These are phyloP conservation scores for Siniperca scherzeri DNA, from an alignment of 2,797 vertebrate species.

Conservation along the genomic window DNA sequence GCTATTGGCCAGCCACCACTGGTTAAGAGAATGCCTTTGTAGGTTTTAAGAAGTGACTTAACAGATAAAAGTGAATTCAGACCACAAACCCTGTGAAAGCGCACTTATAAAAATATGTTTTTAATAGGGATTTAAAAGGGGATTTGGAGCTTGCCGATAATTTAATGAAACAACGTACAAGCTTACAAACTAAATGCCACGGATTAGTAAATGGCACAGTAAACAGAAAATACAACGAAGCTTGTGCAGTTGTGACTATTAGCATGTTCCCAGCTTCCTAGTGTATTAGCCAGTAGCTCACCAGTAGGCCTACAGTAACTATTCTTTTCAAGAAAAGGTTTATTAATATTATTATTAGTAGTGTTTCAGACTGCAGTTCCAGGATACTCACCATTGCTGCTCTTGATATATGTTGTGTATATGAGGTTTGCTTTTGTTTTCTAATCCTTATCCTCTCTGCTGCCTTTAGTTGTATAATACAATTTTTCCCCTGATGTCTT, in stretches of 20 bases:
- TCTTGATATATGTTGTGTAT: slow-evolving; percentile 2
- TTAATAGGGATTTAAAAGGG: too few relatives aligned
- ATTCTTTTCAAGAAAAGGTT: neutral
- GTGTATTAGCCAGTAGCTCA: neutral
- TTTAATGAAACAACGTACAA: neutral
- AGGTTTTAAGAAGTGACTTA: too few relatives aligned
- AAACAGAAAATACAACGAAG: neutral
- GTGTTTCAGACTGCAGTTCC: neutral
- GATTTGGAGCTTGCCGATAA: too few relatives aligned
- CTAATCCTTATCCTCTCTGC: slow-evolving; percentile 32
- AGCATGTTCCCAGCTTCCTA: neutral
- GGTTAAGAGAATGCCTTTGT: too few relatives aligned
- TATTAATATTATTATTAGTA: neutral
- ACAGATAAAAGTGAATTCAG: too few relatives aligned
- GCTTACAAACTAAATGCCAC: neutral
- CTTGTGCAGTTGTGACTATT: neutral
- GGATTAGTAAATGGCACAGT: neutral
- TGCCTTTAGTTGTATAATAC: slow-evolving; percentile 2
- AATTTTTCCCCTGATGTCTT: slow-evolving; percentile 23
- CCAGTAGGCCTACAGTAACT: neutral
- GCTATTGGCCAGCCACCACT: too few relatives aligned
- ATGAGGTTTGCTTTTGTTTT: slow-evolving; percentile 8
- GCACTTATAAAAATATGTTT: too few relatives aligned
- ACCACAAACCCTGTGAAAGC: too few relatives aligned
- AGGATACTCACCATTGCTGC: neutral